Base-by-base conservation (phyloP, 2,797 vertebrate species). In the Alauda arvensis region DNA sequence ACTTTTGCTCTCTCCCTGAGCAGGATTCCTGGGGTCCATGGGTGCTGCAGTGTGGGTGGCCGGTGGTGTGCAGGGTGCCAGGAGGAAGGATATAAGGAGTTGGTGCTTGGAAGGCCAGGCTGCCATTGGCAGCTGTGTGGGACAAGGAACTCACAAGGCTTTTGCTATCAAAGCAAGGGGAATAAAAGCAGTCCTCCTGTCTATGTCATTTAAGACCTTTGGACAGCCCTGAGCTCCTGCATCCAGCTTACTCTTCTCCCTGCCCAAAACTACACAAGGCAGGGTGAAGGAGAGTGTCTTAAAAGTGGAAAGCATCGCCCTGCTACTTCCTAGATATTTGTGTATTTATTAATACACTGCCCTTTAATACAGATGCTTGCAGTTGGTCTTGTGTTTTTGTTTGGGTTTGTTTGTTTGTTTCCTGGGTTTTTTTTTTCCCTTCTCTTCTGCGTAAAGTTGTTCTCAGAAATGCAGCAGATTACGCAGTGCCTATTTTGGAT, bases 401-500 rank as follows among this genome's bases (percentile, higher is more conserved):
- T 39, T 34, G 31, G 25, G 33, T 24, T 46, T 21, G 18, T 46
- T 53, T 45, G 10, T 18, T 33, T 34, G 10, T 69, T 55, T 31
- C 8, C 48, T 63, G 14, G 17, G 24, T 14, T 26, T 40, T 37
- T 37, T 65, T 5, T 6, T n/a, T 9, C 16, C 14, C 6, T 62
- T 74, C 39, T 43, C 13, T 39, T 66, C 52, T 69, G 45, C 71
- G 43, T 79, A 17, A 94, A 88, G 37, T 19, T 70, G 40, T 31
- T 90, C 80, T 95, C 92, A 86, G 80, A 89, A 90, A 91, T 91
- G 69, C 49, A 80, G 46, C 69, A 86, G 48, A 34, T 65, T 91
- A 49, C 1, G 0, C 43, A 51, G 68, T 83, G 52, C 72, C 56
- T 83, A 7, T 85, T 90, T 74, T 81, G 61, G 61, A 45, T 83